phyloP scores from a whole-genome alignment of 2,888 invertebrate species.

The Elysia crispata region DNA sequence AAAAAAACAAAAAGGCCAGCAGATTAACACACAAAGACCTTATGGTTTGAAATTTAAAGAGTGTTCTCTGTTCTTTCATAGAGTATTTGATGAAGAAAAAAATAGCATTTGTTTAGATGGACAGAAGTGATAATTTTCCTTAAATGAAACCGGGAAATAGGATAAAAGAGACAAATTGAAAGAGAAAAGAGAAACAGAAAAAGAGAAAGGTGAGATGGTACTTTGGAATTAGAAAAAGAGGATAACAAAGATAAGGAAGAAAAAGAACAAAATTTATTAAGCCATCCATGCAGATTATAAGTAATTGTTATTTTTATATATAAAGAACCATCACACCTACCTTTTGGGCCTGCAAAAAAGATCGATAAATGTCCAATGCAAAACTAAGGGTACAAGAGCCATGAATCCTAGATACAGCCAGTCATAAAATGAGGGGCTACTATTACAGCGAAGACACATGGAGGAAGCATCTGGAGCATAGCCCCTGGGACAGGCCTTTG shows the following conservation, averaged over 20 bases:
- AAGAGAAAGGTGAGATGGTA: too few relatives aligned
- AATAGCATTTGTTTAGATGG: too few relatives aligned
- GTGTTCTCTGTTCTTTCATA: too few relatives aligned
- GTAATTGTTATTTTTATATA: background rate
- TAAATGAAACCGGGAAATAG: too few relatives aligned
- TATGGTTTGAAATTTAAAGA: background rate
- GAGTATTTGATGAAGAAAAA: too few relatives aligned
- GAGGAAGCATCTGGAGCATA: conserved; percentile 82
- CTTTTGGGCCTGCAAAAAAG: conserved; percentile 83
- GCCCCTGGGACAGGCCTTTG: conserved; percentile 81
- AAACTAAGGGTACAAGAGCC: conserved; percentile 89
- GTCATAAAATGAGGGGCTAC: conserved; percentile 89
- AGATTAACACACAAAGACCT: background rate
- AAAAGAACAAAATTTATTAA: too few relatives aligned
- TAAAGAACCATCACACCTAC: conserved; percentile 26
- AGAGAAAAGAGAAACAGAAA: too few relatives aligned
- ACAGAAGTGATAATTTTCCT: too few relatives aligned
- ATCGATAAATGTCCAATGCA: conserved; percentile 96
- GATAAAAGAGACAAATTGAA: too few relatives aligned
- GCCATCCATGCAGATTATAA: too few relatives aligned
- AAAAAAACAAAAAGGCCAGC: background rate
- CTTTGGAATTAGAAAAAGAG: too few relatives aligned
- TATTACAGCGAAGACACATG: conserved; percentile 87
- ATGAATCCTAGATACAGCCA: conserved; percentile 97
- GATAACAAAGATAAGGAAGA: too few relatives aligned